Percentiles rank a stretch among this genome's conserved stretches.
These are phyloP conservation scores for Lerema accius DNA, from an alignment of 1,140 invertebrate genomes.

Conservation along the genomic window DNA sequence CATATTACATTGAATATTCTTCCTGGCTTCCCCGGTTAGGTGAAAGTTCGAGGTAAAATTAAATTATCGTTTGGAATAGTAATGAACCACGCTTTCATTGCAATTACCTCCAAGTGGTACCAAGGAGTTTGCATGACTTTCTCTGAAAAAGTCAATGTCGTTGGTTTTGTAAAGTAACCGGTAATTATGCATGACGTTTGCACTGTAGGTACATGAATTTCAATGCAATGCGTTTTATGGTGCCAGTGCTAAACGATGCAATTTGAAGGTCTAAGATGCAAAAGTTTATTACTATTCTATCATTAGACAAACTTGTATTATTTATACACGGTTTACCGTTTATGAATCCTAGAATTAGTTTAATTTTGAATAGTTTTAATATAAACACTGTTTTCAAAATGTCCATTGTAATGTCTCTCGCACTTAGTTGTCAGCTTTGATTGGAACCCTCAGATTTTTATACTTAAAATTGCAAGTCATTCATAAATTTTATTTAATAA, in stretches of 20 bases:
- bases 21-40: constrained; percentile 46
- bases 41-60: constrained; percentile 71
- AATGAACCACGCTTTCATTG: constrained; percentile 55
- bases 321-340: too few species aligned
- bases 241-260: not conserved
- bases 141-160: constrained; percentile 61
- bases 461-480: too few species aligned
- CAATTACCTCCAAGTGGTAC: constrained; percentile 76
- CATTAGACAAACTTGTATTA: constrained; percentile 6
- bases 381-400: too few species aligned
- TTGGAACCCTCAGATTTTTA: too few species aligned
- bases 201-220: too few species aligned
- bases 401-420: too few species aligned
- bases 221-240: not conserved
- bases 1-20: constrained; percentile 49
- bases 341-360: too few species aligned
- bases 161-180: constrained; percentile 45
- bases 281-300: not conserved
- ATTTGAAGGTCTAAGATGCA: not conserved
- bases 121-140: constrained; percentile 59
- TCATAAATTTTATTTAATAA: too few species aligned
- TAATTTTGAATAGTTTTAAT: too few species aligned
- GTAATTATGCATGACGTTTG: constrained; percentile 23
- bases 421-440: too few species aligned
- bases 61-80: constrained; percentile 68